These are phyloP conservation scores for Chelidonichthys spinosus DNA, from an alignment of 2,797 vertebrate genomes.

Conservation along the genomic window DNA sequence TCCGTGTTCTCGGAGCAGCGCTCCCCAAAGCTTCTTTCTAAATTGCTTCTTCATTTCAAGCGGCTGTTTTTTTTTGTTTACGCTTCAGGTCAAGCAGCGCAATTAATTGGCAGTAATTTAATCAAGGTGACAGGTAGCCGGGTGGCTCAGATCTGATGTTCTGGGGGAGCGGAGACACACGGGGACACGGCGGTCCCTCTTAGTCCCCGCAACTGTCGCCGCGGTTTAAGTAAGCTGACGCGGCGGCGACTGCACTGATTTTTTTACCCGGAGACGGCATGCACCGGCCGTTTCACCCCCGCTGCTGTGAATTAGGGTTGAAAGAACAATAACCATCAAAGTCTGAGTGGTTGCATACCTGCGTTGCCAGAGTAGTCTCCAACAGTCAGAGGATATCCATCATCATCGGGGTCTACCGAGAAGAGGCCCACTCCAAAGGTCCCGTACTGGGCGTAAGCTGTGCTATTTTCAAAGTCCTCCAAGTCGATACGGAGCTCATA, in stretches of 20 bases:
- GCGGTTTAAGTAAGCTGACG: constrained; percentile 46
- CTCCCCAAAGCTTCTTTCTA: constrained; percentile 73
- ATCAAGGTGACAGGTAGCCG: constrained; percentile 70
- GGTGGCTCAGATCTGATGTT: constrained; percentile 54
- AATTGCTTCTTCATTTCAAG: constrained; percentile 77
- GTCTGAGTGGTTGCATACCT: constrained; percentile 84
- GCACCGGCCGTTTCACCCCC: not conserved
- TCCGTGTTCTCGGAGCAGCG: constrained; percentile 34
- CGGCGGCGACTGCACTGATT: constrained; percentile 17
- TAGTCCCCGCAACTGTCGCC: constrained; percentile 32
- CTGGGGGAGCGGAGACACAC: constrained; percentile 40
- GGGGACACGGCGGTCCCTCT: constrained; percentile 18
- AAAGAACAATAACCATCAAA: not conserved
- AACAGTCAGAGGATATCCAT: constrained; percentile 93
- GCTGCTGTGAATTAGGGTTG: not conserved
- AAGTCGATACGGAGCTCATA: constrained; percentile 96
- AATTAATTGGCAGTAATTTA: constrained; percentile 81
- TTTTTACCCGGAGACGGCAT: not conserved
- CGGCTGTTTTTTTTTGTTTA: constrained; percentile 73
- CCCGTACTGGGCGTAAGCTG: constrained; percentile 91
- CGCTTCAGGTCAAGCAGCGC: constrained; percentile 76
- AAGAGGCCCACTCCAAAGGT: constrained; percentile 94
- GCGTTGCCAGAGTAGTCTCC: constrained; percentile 94
- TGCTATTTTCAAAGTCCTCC: constrained; percentile 96
- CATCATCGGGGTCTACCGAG: constrained; percentile 95